These are phyloP conservation scores for Chrysochloris asiatica DNA, from an alignment of 2,113 vertebrate genomes.

Conservation along the genomic window DNA sequence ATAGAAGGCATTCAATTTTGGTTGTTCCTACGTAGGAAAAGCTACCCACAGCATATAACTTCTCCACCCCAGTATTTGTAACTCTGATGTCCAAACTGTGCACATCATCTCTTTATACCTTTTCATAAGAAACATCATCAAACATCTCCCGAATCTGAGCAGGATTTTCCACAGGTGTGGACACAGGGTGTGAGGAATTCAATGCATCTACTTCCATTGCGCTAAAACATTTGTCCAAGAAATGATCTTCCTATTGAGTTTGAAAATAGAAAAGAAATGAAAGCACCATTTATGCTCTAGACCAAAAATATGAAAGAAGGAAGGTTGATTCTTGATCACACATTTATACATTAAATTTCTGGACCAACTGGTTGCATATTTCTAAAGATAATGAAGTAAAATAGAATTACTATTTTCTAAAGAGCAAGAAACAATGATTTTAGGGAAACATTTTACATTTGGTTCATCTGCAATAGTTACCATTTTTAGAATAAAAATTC, in stretches of 20 bases:
- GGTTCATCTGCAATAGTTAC: constrained; percentile 28
- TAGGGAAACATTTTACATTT: background rate
- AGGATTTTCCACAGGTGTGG: constrained; percentile 90
- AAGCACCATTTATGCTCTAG: background rate
- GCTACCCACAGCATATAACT: background rate
- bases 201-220: constrained; percentile 93
- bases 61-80: background rate
- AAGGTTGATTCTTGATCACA: background rate
- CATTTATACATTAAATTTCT: background rate
- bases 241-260: constrained; percentile 89
- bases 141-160: constrained; percentile 95
- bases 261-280: background rate
- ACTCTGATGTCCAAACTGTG: background rate
- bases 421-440: constrained; percentile 1
- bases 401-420: constrained; percentile 9
- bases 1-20: background rate
- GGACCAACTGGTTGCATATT: background rate
- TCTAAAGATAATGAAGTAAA: constrained; percentile 29
- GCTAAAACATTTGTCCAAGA: constrained; percentile 90
- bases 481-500: constrained; percentile 39
- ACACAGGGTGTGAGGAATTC: constrained; percentile 93
- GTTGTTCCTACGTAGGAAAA: background rate
- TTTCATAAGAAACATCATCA: constrained; percentile 93
- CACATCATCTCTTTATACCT: constrained; percentile 83
- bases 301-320: background rate